These are phyloP conservation scores for Cantharis nigra DNA, from an alignment of 2,888 invertebrate genomes.

Conservation along the genomic window DNA sequence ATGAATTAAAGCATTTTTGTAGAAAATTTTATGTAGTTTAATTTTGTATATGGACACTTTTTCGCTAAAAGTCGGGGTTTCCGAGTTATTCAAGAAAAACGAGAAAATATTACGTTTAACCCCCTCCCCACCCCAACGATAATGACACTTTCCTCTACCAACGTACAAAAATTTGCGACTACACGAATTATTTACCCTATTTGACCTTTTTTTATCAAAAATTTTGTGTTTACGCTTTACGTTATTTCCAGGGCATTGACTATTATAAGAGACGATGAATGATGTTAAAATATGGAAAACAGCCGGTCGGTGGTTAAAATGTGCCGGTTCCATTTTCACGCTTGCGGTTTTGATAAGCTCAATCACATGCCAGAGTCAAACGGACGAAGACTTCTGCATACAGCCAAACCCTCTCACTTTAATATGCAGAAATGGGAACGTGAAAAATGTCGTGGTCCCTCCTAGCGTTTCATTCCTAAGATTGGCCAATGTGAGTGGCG, in stretches of 20 bases:
- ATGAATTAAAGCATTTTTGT: too few relatives aligned
- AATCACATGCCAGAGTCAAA: slow-evolving; percentile 25
- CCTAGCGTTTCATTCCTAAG: slow-evolving; percentile 57
- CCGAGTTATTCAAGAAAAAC: too few relatives aligned
- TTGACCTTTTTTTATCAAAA: not conserved
- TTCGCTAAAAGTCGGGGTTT: too few relatives aligned
- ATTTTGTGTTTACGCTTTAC: not conserved
- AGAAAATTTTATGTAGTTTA: too few relatives aligned
- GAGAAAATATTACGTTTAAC: too few relatives aligned
- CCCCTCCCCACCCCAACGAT: too few relatives aligned
- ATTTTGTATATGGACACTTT: too few relatives aligned
- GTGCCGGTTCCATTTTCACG: slow-evolving; percentile 38
- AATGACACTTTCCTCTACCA: too few relatives aligned
- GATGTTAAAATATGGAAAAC: slow-evolving; percentile 44
- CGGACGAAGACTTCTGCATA: slow-evolving; percentile 14
- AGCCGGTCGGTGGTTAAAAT: slow-evolving; percentile 43
- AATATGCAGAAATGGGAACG: slow-evolving; percentile 17
- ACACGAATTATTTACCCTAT: too few relatives aligned
- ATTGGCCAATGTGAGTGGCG: slow-evolving; percentile 59
- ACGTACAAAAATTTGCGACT: too few relatives aligned
- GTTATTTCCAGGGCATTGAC: not conserved
- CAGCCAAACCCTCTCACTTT: slow-evolving; percentile 16
- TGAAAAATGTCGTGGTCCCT: slow-evolving; percentile 42
- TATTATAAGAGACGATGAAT: slow-evolving; percentile 30
- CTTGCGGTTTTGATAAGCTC: slow-evolving; percentile 5